A percentile compares a stretch with the other conserved stretches of the same genome.
Evolutionary conservation across 2,888 invertebrate genomes (phyloP).

Genomic region (Sinhomidia bicolor): DNA sequence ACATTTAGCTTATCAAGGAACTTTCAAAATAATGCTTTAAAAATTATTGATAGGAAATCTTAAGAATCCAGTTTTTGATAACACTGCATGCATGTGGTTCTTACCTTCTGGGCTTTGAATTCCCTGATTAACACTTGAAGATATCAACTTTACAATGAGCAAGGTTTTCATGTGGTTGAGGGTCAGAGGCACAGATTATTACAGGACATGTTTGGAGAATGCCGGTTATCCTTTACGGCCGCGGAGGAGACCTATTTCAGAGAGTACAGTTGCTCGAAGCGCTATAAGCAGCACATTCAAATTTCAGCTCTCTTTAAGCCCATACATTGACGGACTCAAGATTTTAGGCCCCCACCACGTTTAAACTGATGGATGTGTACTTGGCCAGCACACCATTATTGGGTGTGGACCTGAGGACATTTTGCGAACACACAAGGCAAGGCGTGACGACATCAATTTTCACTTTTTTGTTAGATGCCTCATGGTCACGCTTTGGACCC

Average conservation of each 20-base stretch:
- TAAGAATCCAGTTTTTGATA: conserved; percentile 67
- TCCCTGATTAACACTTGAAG: conserved; percentile 73
- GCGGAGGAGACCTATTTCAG: conserved; percentile 75
- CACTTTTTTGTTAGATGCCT: conserved; percentile 65
- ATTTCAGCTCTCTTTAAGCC: conserved; percentile 58
- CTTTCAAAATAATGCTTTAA: not conserved
- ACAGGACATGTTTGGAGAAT: conserved; percentile 74
- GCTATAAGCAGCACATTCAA: conserved; percentile 65
- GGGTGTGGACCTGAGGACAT: conserved; percentile 69
- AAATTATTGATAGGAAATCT: conserved; percentile 41
- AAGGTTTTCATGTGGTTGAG: conserved; percentile 70
- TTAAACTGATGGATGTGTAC: conserved; percentile 66
- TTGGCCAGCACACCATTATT: conserved; percentile 70
- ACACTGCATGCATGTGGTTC: conserved; percentile 61
- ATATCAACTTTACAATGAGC: conserved; percentile 73
- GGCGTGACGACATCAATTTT: conserved; percentile 68
- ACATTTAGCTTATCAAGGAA: not conserved
- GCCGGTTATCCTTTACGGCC: conserved; percentile 73
- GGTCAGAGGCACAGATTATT: conserved; percentile 77
- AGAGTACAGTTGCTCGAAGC: conserved; percentile 68
- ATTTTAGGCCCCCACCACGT: conserved; percentile 76
- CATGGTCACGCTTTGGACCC: conserved; percentile 73
- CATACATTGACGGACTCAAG: conserved; percentile 67
- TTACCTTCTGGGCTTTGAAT: conserved; percentile 71
- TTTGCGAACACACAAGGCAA: conserved; percentile 52